Conservation (phyloP, 2,888 invertebrate genomes). For the Balanococcus diminutus region DNA sequence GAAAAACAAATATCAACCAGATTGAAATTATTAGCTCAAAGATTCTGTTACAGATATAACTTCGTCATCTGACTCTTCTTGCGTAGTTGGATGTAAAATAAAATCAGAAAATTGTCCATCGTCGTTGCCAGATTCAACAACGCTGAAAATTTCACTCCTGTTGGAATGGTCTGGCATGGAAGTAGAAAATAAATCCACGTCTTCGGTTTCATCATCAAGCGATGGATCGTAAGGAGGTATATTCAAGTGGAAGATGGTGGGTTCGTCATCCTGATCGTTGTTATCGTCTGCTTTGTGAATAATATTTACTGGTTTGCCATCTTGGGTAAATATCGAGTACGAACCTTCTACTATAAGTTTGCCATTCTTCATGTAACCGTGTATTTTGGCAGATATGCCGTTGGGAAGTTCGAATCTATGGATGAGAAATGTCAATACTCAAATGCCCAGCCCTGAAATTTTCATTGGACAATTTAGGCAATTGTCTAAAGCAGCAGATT, state of each 20-base stretch:
- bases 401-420: slow-evolving; percentile 42
- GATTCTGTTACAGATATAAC: not conserved
- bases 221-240: not conserved
- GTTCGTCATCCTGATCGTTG: not conserved
- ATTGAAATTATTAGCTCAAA: not conserved
- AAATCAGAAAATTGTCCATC: not conserved
- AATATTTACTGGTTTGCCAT: slow-evolving; percentile 48
- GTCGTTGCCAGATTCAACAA: not conserved
- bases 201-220: slow-evolving; percentile 4
- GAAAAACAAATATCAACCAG: not conserved
- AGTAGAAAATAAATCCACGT: not conserved
- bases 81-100: not conserved
- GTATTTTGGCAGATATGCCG: slow-evolving; percentile 28
- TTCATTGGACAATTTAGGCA: too few relatives aligned
- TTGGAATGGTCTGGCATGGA: not conserved
- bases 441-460: too few relatives aligned
- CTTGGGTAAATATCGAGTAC: slow-evolving; percentile 43
- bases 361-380: slow-evolving; percentile 43
- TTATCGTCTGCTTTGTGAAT: slow-evolving; percentile 31
- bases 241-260: not conserved
- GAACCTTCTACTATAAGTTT: slow-evolving; percentile 44
- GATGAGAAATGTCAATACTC: slow-evolving; percentile 8
- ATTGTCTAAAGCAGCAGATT: too few relatives aligned
- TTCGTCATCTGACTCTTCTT: not conserved
- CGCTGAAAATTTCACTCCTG: not conserved